Evolutionary conservation across 2,888 invertebrate species (phyloP).

Genomic region (Thalpophila matura): DNA sequence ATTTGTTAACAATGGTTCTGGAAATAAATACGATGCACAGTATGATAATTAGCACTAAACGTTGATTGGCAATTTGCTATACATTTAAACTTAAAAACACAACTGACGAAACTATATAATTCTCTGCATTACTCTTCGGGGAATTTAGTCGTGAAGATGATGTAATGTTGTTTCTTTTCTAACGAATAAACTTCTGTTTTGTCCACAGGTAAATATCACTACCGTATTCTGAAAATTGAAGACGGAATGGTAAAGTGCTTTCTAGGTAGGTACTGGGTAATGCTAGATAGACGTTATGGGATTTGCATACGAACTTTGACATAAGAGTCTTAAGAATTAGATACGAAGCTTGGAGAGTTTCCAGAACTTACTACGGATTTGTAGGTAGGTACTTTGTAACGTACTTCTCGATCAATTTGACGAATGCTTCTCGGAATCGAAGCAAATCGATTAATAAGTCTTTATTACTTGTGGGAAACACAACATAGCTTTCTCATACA

Average conservation of each 20-base stretch:
- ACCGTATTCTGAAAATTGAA: constrained; percentile 15
- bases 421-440: constrained; percentile 46
- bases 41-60: too few species aligned
- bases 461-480: constrained; percentile 41
- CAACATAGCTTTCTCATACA: constrained; percentile 47
- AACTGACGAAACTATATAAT: too few species aligned
- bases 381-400: constrained; percentile 49
- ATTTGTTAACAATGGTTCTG: too few species aligned
- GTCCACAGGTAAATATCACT: constrained; percentile 53
- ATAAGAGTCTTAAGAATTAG: constrained; percentile 65
- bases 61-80: too few species aligned
- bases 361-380: constrained; percentile 62
- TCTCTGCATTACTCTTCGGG: too few species aligned
- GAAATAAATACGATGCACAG: too few species aligned
- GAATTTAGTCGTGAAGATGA: too few species aligned
- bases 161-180: not conserved
- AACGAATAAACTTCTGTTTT: constrained; percentile 28
- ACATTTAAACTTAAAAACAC: too few species aligned
- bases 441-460: constrained; percentile 57
- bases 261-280: constrained; percentile 31
- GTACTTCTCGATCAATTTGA: constrained; percentile 49
- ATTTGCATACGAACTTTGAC: constrained; percentile 63
- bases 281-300: constrained; percentile 27
- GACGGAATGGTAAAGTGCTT: constrained; percentile 20
- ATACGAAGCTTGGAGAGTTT: constrained; percentile 70